Evolutionary conservation across 2,888 invertebrate genomes (phyloP).

Genomic region (Caenorhabditis sp.): DNA sequence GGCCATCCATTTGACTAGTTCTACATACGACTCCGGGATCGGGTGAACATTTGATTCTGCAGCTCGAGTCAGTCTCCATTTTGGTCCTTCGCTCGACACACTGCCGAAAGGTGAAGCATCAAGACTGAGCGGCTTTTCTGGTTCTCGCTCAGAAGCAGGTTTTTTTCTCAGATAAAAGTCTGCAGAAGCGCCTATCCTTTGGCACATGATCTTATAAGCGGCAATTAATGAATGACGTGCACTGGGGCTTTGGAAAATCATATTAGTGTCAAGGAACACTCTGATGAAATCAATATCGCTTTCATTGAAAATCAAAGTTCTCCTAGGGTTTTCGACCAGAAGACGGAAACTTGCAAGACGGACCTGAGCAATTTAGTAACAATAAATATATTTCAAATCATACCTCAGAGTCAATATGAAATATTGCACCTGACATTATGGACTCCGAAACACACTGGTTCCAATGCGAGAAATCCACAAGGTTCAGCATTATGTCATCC

Average conservation of each 20-base stretch:
- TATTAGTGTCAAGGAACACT: constrained; percentile 63
- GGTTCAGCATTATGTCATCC: background rate
- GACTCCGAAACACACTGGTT: constrained; percentile 34
- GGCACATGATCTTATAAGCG: constrained; percentile 61
- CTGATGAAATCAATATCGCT: constrained; percentile 62
- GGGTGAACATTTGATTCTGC: constrained; percentile 18
- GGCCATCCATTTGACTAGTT: constrained; percentile 28
- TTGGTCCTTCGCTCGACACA: background rate
- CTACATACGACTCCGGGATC: constrained; percentile 20
- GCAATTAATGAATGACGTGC: constrained; percentile 65
- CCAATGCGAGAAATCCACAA: constrained; percentile 51
- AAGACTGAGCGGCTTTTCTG: constrained; percentile 5
- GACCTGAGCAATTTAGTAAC: too few species aligned
- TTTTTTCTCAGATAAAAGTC: constrained; percentile 19
- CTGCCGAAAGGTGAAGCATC: constrained; percentile 25
- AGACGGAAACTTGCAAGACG: constrained; percentile 66
- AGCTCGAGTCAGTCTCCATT: background rate
- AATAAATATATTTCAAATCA: too few species aligned
- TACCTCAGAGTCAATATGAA: constrained; percentile 47
- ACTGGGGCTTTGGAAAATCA: constrained; percentile 67
- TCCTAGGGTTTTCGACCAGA: constrained; percentile 67
- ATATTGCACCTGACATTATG: constrained; percentile 25
- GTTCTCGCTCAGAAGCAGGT: background rate
- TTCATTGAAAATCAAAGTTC: constrained; percentile 49
- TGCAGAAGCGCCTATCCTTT: constrained; percentile 33